Base-by-base conservation (phyloP, 2,888 invertebrate species). In the Tolmerus cingulatus region DNA sequence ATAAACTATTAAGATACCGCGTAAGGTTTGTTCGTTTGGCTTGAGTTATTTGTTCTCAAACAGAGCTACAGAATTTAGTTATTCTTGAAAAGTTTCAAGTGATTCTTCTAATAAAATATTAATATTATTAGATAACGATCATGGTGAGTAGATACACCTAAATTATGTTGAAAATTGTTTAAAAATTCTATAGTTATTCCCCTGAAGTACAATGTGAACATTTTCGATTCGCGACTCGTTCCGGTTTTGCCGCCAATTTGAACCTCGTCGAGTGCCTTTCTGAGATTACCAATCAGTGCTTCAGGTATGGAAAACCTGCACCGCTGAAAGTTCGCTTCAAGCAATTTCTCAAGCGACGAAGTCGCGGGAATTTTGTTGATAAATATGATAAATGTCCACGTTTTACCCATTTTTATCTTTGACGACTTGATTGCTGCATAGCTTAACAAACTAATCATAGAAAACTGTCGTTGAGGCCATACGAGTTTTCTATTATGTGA, bases 11-110 rank as follows among this genome's bases (percentile, higher is more conserved):
- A 89, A 90, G 90, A 89, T 87, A 87, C 37, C 84, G 87, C 79
- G 81, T 87, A 87, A 89, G 88, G 89, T 92, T 90, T 90, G 92
- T 92, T 91, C 92, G 91, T 90, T 91, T 92, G 92, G 92, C 92
- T 92, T 91, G 92, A 92, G 92, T 90, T 91, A 92, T 92, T 92
- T 90, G 91, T 92, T 90, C 91, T 91, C 91, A 90, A 89, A 89
- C 87, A 74, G 74, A 85, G 55, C 37, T 43, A 23, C 86, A 51
- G 43, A 14, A 86, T 77, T 86, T 1, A 19, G 66, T 66, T 66
- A 12, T 66, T 66, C 19, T 12, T 23, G 4, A 55, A 55, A 55
- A 55, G 8, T 5, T 55, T 19, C 8, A 23, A 66, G 66, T 66
- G 57, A 57, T 3, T 74, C 79, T 57, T 57, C 46, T 12, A n/a